Evolutionary conservation across 2,888 invertebrate genomes (phyloP).

Genomic region (Alsophila aescularia): DNA sequence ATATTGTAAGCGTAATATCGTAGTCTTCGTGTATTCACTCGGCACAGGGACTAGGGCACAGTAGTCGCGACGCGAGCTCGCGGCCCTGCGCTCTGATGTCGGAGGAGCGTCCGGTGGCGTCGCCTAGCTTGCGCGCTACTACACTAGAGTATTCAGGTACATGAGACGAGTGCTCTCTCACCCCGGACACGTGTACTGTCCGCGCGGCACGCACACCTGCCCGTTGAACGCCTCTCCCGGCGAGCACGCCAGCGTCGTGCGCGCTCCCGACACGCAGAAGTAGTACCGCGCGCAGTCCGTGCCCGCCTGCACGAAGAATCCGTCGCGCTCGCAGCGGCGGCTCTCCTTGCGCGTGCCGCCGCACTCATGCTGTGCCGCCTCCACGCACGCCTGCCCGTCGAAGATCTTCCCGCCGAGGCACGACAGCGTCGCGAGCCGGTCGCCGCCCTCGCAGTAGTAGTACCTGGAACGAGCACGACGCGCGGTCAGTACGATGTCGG

Average conservation of each 20-base stretch:
- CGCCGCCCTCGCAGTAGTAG: constrained; percentile 84
- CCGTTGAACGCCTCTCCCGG: constrained; percentile 82
- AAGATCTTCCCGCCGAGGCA: constrained; percentile 84
- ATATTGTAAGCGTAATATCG: constrained; percentile 65
- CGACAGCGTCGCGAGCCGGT: constrained; percentile 81
- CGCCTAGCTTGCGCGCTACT: too few species aligned
- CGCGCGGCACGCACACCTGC: constrained; percentile 78
- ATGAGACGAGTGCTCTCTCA: constrained; percentile 45
- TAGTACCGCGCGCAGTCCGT: constrained; percentile 82
- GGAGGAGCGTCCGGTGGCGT: not conserved
- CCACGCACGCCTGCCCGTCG: constrained; percentile 84
- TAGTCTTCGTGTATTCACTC: constrained; percentile 66
- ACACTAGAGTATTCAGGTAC: constrained; percentile 4
- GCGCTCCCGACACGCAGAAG: constrained; percentile 82
- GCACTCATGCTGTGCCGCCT: constrained; percentile 69
- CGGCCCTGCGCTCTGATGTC: too few species aligned
- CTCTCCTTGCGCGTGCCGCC: constrained; percentile 55
- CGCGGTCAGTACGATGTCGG: not conserved
- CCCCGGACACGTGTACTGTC: constrained; percentile 76
- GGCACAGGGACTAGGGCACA: constrained; percentile 11
- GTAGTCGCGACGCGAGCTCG: not conserved
- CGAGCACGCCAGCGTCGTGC: constrained; percentile 79
- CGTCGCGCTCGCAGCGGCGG: constrained; percentile 74
- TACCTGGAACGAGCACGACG: constrained; percentile 61
- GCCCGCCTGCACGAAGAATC: constrained; percentile 82